These are phyloP conservation scores for Tachypleus tridentatus DNA, from an alignment of 1,140 invertebrate genomes.

Conservation along the genomic window DNA sequence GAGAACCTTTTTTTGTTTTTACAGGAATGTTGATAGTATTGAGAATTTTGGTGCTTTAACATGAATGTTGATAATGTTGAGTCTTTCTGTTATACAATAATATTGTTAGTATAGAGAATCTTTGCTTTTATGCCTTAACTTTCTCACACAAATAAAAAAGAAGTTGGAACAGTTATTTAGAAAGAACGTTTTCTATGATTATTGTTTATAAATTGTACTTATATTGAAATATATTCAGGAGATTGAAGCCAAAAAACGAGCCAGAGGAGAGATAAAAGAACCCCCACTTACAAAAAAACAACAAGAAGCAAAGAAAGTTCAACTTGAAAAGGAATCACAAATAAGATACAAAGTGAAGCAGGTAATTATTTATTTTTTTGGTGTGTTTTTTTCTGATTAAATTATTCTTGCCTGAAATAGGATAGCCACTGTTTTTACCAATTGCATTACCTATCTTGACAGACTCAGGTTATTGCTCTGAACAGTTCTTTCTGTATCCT, in stretches of 20 bases:
- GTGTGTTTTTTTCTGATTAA: background rate
- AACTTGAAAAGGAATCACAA: constrained; percentile 69
- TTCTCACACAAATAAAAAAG: too few species aligned
- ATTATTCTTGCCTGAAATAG: background rate
- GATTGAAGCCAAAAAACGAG: constrained; percentile 72
- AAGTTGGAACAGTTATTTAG: too few species aligned
- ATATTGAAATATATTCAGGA: constrained; percentile 39
- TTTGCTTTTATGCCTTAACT: too few species aligned
- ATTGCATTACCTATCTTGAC: too few species aligned
- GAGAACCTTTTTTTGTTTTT: too few species aligned
- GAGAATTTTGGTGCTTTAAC: too few species aligned
- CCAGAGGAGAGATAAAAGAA: constrained; percentile 58
- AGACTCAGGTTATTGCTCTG: too few species aligned
- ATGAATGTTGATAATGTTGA: too few species aligned
- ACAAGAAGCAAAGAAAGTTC: constrained; percentile 75
- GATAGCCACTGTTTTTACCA: background rate
- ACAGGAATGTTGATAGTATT: too few species aligned
- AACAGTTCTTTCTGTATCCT: too few species aligned
- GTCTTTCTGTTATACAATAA: too few species aligned
- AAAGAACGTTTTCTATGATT: background rate
- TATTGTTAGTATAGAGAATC: too few species aligned
- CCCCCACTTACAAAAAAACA: constrained; percentile 77
- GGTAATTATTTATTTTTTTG: background rate
- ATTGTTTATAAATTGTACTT: background rate
- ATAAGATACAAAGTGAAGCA: constrained; percentile 41